Conservation (phyloP, 2,113 vertebrate species). For the Ictalurus furcatus region DNA sequence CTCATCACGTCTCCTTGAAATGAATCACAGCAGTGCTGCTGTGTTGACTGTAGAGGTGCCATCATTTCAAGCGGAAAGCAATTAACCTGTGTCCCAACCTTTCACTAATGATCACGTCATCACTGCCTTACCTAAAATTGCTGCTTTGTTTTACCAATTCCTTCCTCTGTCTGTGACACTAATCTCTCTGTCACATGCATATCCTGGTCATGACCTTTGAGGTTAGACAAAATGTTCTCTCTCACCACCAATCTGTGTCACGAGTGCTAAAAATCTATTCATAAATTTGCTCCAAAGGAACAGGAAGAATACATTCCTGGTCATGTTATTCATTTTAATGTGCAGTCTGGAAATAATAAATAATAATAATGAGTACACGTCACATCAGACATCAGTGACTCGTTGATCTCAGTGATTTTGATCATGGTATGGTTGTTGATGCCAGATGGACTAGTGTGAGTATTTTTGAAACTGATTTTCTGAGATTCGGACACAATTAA, state of each 20-base stretch:
- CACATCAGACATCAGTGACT: background rate
- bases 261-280: slow-evolving; percentile 12
- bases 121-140: slow-evolving; percentile 14
- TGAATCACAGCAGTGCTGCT: slow-evolving; percentile 33
- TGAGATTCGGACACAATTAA: background rate
- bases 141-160: slow-evolving; percentile 46
- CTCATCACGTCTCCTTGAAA: background rate
- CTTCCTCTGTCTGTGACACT: slow-evolving; percentile 40
- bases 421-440: background rate
- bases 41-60: slow-evolving; percentile 39
- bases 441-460: background rate
- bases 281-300: background rate
- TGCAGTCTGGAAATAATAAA: background rate
- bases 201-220: slow-evolving; percentile 50
- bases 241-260: slow-evolving; percentile 25
- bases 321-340: background rate
- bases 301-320: slow-evolving; percentile 21
- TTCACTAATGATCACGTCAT: slow-evolving; percentile 33
- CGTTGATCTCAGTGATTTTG: background rate
- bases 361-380: background rate
- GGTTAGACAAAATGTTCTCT: slow-evolving; percentile 32
- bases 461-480: background rate
- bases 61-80: slow-evolving; percentile 36
- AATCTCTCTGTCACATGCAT: slow-evolving; percentile 27
- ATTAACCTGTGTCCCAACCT: slow-evolving; percentile 50